These are phyloP conservation scores for Micropoecilia bifurca DNA, from an alignment of 2,797 vertebrate species.

Conservation along the genomic window DNA sequence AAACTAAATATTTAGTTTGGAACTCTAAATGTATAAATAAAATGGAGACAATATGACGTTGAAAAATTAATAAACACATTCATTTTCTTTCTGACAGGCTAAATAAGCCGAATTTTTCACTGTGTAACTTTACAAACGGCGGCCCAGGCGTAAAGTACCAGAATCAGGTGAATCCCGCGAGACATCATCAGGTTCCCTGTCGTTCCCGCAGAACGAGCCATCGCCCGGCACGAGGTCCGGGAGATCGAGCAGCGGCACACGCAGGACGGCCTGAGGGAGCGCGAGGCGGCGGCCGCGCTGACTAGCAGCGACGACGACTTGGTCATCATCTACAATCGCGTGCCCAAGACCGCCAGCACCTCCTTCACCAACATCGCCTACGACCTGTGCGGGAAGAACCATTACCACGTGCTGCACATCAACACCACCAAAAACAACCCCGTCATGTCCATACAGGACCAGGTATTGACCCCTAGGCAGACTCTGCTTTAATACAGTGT, in stretches of 20 bases:
- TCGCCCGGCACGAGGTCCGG: constrained; percentile 95
- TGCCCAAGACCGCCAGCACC: constrained; percentile 98
- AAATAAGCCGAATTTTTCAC: too few species aligned
- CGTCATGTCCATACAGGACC: constrained; percentile 98
- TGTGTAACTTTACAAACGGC: too few species aligned
- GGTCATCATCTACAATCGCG: constrained; percentile 97
- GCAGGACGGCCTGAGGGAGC: constrained; percentile 86
- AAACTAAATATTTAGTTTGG: too few species aligned
- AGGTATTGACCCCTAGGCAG: constrained; percentile 78
- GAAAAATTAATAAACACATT: too few species aligned
- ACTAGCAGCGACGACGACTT: constrained; percentile 88
- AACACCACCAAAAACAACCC: constrained; percentile 99
- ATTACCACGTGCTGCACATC: constrained; percentile 97
- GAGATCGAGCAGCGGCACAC: constrained; percentile 95
- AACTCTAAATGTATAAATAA: too few species aligned
- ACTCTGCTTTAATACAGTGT: neutral
- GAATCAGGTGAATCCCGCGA: neutral
- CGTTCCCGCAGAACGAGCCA: constrained; percentile 87
- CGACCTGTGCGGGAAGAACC: constrained; percentile 95
- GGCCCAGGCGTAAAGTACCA: neutral
- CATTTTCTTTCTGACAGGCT: too few species aligned
- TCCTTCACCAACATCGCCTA: constrained; percentile 99
- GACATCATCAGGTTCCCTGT: neutral
- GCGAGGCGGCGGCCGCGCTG: constrained; percentile 38
- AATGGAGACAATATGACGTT: too few species aligned